Conservation (phyloP, 2,113 vertebrate species). For the Cacatua alba region DNA sequence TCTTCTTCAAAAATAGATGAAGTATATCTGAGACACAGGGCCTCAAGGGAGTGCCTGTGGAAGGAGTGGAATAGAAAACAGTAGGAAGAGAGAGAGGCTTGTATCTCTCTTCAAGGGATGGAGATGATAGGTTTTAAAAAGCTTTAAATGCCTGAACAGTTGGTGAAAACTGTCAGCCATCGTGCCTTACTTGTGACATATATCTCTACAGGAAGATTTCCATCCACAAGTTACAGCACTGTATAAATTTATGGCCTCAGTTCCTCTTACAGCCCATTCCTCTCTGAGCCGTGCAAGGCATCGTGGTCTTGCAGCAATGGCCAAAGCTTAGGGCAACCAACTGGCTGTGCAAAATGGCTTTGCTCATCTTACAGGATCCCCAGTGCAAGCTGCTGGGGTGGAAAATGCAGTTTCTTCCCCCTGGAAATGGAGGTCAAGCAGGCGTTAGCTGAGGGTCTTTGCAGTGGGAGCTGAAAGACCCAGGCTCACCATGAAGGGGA, state of each 20-base stretch:
- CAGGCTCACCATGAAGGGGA: neutral
- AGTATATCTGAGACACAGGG: conserved; percentile 24
- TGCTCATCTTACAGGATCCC: neutral
- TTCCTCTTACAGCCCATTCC: neutral
- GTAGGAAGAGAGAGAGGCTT: conserved; percentile 2
- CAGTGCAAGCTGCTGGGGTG: neutral
- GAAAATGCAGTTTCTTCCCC: neutral
- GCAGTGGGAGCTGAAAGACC: neutral
- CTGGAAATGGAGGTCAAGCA: neutral
- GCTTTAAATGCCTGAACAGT: neutral
- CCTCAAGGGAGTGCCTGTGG: conserved; percentile 18
- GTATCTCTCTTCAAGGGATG: neutral
- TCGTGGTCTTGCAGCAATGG: neutral
- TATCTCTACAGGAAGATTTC: neutral
- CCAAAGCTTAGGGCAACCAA: neutral
- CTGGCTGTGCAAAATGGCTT: neutral
- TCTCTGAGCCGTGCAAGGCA: neutral
- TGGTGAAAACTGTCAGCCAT: neutral
- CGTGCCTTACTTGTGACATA: neutral
- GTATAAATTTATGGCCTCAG: neutral
- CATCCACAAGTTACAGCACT: neutral
- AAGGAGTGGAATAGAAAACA: conserved; percentile 39
- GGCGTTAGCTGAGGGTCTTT: neutral
- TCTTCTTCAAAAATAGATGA: conserved; percentile 52
- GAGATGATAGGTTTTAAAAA: neutral